Conservation (phyloP, 2,888 invertebrate genomes). For the Tetramorium bicarinatum region DNA sequence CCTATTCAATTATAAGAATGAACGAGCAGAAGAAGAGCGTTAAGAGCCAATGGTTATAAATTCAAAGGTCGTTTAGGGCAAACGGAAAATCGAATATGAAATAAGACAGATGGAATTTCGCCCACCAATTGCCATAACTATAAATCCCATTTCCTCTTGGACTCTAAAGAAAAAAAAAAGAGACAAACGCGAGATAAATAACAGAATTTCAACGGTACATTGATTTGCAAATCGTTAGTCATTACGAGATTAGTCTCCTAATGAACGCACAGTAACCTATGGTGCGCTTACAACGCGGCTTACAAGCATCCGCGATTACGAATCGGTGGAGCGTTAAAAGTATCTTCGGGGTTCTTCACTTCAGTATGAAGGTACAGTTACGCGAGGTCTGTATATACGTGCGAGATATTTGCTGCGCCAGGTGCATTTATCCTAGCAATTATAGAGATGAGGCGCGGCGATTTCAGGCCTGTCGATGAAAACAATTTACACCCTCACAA, state of each 20-base stretch:
- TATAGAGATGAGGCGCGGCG: constrained; percentile 45
- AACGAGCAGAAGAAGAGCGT: constrained; percentile 3
- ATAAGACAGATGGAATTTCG: constrained; percentile 27
- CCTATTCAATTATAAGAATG: constrained; percentile 25
- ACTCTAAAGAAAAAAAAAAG: background rate
- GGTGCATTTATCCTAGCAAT: constrained; percentile 61
- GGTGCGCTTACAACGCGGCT: constrained; percentile 31
- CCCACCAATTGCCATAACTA: background rate
- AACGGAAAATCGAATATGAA: constrained; percentile 26
- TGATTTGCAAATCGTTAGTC: constrained; percentile 66
- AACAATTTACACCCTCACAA: constrained; percentile 34
- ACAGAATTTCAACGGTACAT: constrained; percentile 53
- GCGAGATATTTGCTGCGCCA: constrained; percentile 52
- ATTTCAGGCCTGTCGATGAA: constrained; percentile 34
- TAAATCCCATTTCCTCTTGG: constrained; percentile 3
- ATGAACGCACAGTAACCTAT: constrained; percentile 62
- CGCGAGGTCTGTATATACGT: constrained; percentile 49
- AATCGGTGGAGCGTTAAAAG: constrained; percentile 75
- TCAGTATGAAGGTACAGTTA: constrained; percentile 75
- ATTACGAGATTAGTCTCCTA: constrained; percentile 62
- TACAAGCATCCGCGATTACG: constrained; percentile 69
- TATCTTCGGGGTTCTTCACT: constrained; percentile 66
- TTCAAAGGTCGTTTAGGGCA: background rate
- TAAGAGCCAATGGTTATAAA: constrained; percentile 4
- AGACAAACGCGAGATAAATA: constrained; percentile 42